A percentile compares a stretch with the other conserved stretches of the same genome.
Conservation (phyloP, 2,797 vertebrate species). For the Falco concolor region DNA sequence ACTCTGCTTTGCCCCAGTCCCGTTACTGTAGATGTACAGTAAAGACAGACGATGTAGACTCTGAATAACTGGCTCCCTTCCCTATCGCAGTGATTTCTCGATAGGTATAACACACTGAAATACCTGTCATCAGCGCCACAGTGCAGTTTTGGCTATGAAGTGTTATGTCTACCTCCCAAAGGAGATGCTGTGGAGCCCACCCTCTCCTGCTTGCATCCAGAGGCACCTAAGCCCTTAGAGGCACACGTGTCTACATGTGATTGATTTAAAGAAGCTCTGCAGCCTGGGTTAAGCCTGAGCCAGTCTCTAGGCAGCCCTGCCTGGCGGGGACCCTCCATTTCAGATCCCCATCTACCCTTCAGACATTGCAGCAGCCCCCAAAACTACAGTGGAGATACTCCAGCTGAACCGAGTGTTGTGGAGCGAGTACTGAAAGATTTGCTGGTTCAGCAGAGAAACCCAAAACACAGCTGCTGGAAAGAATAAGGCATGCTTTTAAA, state of each 20-base stretch:
- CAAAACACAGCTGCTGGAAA: neutral
- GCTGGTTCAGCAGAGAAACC: neutral
- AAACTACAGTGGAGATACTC: neutral
- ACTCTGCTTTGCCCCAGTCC: neutral
- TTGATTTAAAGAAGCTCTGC: neutral
- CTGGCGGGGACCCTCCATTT: neutral
- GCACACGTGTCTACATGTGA: neutral
- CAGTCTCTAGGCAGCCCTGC: neutral
- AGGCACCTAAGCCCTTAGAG: neutral
- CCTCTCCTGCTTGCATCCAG: neutral
- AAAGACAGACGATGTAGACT: neutral
- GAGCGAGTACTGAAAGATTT: neutral
- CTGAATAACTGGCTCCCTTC: neutral
- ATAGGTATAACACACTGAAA: neutral
- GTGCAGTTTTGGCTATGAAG: neutral
- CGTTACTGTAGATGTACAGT: neutral
- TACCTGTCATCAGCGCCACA: neutral
- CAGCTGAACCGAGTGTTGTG: accelerated
- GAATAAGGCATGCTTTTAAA: neutral
- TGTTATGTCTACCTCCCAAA: neutral
- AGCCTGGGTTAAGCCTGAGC: neutral
- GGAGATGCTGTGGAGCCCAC: neutral
- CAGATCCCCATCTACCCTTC: neutral
- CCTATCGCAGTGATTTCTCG: neutral
- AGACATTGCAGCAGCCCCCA: neutral